phyloP scores from a whole-genome alignment of 2,797 vertebrate genomes.

The Scyliorhinus canicula region DNA sequence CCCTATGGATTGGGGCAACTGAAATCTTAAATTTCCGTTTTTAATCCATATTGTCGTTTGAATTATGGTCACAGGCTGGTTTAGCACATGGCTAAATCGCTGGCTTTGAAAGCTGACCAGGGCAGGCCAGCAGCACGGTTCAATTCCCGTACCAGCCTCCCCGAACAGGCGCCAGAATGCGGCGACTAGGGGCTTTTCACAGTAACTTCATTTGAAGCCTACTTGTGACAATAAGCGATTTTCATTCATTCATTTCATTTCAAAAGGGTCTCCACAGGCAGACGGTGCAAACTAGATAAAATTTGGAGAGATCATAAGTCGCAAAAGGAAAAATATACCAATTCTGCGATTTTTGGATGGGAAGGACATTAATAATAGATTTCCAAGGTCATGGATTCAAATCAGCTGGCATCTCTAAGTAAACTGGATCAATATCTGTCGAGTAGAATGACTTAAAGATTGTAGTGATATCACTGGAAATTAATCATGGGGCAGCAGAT shows the following conservation, averaged over 20 bases:
- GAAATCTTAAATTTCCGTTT: neutral
- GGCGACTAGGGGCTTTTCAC: too few species aligned
- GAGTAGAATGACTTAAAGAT: neutral
- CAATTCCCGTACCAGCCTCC: too few species aligned
- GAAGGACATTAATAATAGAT: neutral
- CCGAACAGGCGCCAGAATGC: too few species aligned
- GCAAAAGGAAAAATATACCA: neutral
- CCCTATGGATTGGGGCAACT: neutral
- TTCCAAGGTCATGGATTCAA: neutral
- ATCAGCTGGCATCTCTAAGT: neutral
- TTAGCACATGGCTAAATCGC: too few species aligned
- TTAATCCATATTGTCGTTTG: too few species aligned
- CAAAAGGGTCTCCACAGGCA: neutral
- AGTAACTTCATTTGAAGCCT: too few species aligned
- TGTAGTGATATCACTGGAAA: neutral
- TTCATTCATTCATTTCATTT: too few species aligned
- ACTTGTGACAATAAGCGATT: too few species aligned
- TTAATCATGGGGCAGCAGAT: too few species aligned
- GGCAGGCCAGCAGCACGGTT: too few species aligned
- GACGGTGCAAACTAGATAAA: neutral
- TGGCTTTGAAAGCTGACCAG: too few species aligned
- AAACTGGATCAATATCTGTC: neutral
- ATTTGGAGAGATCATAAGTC: neutral
- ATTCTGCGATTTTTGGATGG: neutral
- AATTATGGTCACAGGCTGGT: too few species aligned